phyloP scores from a whole-genome alignment of 1,140 invertebrate species.

The Eueides isabella region DNA sequence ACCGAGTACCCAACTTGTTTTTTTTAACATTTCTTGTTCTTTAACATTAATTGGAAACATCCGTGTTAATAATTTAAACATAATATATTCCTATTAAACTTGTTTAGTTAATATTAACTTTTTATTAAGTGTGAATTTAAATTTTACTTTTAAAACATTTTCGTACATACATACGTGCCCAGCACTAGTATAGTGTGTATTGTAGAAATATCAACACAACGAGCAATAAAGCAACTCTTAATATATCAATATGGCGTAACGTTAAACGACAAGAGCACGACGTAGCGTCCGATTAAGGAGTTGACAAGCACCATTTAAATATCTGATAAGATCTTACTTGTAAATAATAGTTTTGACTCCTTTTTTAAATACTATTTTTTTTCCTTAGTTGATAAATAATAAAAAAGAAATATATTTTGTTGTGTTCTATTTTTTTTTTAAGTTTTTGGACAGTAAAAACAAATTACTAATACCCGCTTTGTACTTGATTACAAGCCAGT shows the following conservation, averaged over 20 bases:
- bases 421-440: too few species aligned
- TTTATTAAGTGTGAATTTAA: background rate
- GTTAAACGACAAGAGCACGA: constrained; percentile 18
- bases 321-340: background rate
- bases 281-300: constrained; percentile 18
- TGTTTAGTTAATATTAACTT: constrained; percentile 9
- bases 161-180: too few species aligned
- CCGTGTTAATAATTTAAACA: background rate
- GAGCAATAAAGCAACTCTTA: constrained; percentile 15
- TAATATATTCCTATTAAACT: constrained; percentile 9
- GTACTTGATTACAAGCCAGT: too few species aligned
- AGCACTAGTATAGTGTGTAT: background rate
- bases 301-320: constrained; percentile 22
- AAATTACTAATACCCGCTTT: too few species aligned
- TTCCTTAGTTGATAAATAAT: too few species aligned
- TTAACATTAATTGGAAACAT: constrained; percentile 18
- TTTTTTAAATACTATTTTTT: background rate
- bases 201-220: background rate
- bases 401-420: too few species aligned
- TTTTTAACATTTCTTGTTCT: background rate
- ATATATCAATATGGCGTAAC: constrained; percentile 21
- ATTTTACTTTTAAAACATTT: too few species aligned
- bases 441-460: too few species aligned
- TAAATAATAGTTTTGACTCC: background rate
- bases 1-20: background rate